A percentile compares a stretch with the other conserved stretches of the same genome.
phyloP scores from a whole-genome alignment of 2,113 vertebrate genomes.

The Coturnix japonica region DNA sequence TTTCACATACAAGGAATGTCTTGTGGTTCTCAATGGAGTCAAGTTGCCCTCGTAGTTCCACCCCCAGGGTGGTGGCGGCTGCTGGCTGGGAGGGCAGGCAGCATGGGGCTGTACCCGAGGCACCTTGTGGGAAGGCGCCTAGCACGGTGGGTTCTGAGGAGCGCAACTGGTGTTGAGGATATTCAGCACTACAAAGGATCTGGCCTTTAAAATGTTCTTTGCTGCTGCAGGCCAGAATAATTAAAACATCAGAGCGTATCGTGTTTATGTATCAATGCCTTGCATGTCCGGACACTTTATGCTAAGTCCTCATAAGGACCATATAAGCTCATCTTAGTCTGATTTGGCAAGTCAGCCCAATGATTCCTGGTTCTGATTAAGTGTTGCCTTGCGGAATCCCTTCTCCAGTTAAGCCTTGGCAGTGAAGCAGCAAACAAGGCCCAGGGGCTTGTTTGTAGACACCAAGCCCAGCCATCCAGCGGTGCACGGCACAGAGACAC shows the following conservation, averaged over 20 bases:
- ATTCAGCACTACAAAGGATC: background rate
- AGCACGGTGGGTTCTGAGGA: background rate
- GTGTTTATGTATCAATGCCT: slow-evolving; percentile 1
- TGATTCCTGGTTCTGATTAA: slow-evolving; percentile 17
- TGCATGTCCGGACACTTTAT: background rate
- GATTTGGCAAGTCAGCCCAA: slow-evolving; percentile 22
- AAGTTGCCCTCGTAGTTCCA: slow-evolving; percentile 40
- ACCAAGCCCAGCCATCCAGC: background rate
- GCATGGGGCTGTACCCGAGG: background rate
- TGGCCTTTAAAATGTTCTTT: background rate
- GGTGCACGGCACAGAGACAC: background rate
- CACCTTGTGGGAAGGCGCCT: background rate
- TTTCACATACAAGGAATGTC: slow-evolving; percentile 13
- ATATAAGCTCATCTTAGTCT: slow-evolving; percentile 13
- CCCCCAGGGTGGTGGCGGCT: background rate
- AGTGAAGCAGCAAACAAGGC: background rate
- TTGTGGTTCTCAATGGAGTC: background rate
- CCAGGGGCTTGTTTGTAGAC: background rate
- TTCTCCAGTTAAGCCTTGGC: background rate
- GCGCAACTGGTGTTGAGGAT: background rate
- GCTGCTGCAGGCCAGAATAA: background rate
- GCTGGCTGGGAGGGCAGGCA: background rate
- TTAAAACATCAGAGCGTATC: background rate
- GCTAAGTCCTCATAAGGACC: background rate
- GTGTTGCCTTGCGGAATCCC: background rate